Conservation (phyloP, 2,888 invertebrate genomes). For the Agrypnus murinus region DNA sequence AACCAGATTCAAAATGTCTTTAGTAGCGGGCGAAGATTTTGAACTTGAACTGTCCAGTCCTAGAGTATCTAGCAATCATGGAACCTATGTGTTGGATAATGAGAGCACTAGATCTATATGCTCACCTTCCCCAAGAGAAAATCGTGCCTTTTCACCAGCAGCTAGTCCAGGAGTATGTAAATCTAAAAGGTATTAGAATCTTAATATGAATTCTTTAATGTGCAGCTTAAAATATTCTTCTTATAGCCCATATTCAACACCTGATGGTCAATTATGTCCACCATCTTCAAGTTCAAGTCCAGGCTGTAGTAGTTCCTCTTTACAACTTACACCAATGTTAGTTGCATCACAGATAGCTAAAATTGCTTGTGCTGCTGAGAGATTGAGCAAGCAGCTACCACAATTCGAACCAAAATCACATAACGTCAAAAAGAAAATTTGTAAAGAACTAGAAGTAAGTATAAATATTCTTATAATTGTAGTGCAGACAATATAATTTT, state of each 20-base stretch:
- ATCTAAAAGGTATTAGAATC: slow-evolving; percentile 48
- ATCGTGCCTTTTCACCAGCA: slow-evolving; percentile 68
- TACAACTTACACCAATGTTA: slow-evolving; percentile 85
- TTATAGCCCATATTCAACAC: slow-evolving; percentile 68
- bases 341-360: slow-evolving; percentile 89
- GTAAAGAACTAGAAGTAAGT: slow-evolving; percentile 89
- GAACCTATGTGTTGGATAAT: slow-evolving; percentile 66
- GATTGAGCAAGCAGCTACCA: slow-evolving; percentile 87
- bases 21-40: slow-evolving; percentile 70
- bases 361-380: slow-evolving; percentile 88
- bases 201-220: background rate
- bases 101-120: slow-evolving; percentile 75
- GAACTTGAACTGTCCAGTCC: slow-evolving; percentile 68
- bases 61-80: slow-evolving; percentile 67
- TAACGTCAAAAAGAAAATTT: slow-evolving; percentile 93
- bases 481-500: too few species aligned
- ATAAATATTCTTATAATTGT: background rate
- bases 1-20: slow-evolving; percentile 84
- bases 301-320: slow-evolving; percentile 73
- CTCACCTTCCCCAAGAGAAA: slow-evolving; percentile 77
- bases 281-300: slow-evolving; percentile 71
- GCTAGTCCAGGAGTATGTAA: slow-evolving; percentile 66
- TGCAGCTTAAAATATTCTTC: background rate
- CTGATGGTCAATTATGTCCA: slow-evolving; percentile 69
- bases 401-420: slow-evolving; percentile 92